Base-by-base conservation (phyloP, 2,888 invertebrate species). In the Catocala sponsa region DNA sequence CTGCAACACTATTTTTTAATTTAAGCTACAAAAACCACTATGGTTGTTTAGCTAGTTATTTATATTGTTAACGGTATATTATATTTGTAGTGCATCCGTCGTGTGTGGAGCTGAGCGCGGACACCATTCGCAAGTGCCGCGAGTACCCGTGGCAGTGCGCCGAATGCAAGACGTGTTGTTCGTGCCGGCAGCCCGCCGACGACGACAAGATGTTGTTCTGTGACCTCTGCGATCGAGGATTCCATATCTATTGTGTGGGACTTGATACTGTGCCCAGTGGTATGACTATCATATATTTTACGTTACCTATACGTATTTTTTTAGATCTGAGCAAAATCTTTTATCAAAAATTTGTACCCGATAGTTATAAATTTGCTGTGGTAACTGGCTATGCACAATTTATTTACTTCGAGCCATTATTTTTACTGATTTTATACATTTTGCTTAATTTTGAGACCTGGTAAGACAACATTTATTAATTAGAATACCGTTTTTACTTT, bases 181-280 rank as follows among this genome's bases (percentile, higher is more conserved):
- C 96, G 73, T 99, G 99, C 90, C 95, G 96, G 78, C 97, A 97
- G 86, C 96, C 97, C 42, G 96, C 96, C 72, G 97, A 97, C 87
- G 98, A 97, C 93, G 98, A 98, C 84, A 97, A 98, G 92, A 98
- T 98, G 98, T 95, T 99, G 83, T 98, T 97, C 92, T 99, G 99
- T 90, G 98, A 99, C 90, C 96, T 97, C 83, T 99, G 99, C 92
- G 99, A 99, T 93, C 95, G 98, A 84, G 98, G 98, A 91, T 98
- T 97, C 92, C 99, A 99, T 88, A 97, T 98, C 72, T 98, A 97
- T 93, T 99, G 99, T 91, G 97, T 98, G 58, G 98, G 98, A 0
- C 76, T 80, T 15, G 60, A 68, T 65, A 95, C 95, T 67, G 97
- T 98, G 79, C 98, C 98, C 5, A 96, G 95, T 70, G 98, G 98